These are phyloP conservation scores for Bhutanitis thaidina DNA, from an alignment of 2,888 invertebrate species.

Conservation along the genomic window DNA sequence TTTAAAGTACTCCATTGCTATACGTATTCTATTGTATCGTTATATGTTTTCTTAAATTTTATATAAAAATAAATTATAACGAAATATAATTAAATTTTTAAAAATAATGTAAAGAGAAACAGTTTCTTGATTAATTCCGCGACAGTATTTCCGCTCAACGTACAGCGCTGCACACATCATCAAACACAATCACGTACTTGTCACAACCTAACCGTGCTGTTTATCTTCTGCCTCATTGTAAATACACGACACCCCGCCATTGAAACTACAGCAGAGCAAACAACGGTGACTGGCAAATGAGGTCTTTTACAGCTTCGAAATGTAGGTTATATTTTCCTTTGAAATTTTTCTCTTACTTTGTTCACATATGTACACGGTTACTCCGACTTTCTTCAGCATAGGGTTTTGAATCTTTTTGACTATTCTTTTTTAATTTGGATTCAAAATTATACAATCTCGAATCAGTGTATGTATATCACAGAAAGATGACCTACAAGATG, in stretches of 20 bases:
- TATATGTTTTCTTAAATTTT: no score
- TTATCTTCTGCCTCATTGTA: conserved; percentile 15
- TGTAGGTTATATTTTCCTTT: conserved; percentile 9
- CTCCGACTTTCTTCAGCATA: neutral
- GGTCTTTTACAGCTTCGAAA: conserved; percentile 8
- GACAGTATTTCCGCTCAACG: conserved; percentile 1
- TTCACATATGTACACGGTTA: neutral
- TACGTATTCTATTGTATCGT: no score
- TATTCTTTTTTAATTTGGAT: no score
- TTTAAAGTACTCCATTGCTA: no score
- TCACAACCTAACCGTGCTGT: conserved; percentile 12
- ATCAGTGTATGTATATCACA: no score
- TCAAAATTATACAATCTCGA: no score
- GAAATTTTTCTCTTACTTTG: neutral
- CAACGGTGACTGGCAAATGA: conserved; percentile 10
- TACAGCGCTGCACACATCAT: conserved; percentile 7
- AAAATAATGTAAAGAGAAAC: no score
- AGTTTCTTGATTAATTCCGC: neutral
- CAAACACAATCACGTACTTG: conserved; percentile 16
- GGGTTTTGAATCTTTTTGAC: neutral
- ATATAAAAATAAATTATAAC: no score
- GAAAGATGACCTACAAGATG: no score
- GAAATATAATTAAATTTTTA: no score
- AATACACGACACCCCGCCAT: conserved; percentile 7
- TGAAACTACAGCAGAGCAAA: conserved; percentile 10